These are phyloP conservation scores for Pimephales promelas DNA, from an alignment of 2,113 vertebrate species.

Conservation along the genomic window DNA sequence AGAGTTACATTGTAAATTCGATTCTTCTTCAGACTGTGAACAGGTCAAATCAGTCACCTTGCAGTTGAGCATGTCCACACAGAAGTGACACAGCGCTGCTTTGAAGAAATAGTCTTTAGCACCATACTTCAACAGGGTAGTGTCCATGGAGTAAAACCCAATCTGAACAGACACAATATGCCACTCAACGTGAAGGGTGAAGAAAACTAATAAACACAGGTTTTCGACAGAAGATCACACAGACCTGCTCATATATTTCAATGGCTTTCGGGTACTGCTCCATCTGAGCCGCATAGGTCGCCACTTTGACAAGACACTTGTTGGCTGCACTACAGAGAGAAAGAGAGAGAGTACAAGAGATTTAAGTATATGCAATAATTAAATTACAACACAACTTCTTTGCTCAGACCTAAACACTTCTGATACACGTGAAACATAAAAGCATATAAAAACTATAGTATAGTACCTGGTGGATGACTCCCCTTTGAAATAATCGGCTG, in stretches of 20 bases:
- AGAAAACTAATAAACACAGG: not conserved
- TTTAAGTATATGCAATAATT: not conserved
- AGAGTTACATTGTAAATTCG: not conserved
- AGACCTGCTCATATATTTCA: conserved; percentile 82
- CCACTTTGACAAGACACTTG: conserved; percentile 84
- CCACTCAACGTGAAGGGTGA: not conserved
- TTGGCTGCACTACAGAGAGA: conserved; percentile 76
- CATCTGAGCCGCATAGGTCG: conserved; percentile 76
- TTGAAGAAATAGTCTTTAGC: conserved; percentile 86
- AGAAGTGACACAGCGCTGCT: conserved; percentile 84
- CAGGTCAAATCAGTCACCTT: conserved; percentile 68
- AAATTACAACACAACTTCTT: not conserved
- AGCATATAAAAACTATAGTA: not conserved
- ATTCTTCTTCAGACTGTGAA: not conserved
- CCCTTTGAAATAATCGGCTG: conserved; percentile 85
- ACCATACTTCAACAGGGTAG: conserved; percentile 81
- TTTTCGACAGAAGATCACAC: not conserved
- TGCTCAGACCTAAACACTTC: not conserved
- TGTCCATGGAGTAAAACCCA: conserved; percentile 82
- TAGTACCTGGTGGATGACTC: conserved; percentile 83
- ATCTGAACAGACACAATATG: conserved; percentile 46
- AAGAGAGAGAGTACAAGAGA: not conserved
- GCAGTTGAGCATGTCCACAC: conserved; percentile 83
- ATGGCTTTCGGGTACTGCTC: conserved; percentile 84
- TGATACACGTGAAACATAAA: no score